Percentiles rank a stretch among this genome's conserved stretches.
phyloP scores from a whole-genome alignment of 2,888 invertebrate genomes.

The Anodontia alba region DNA sequence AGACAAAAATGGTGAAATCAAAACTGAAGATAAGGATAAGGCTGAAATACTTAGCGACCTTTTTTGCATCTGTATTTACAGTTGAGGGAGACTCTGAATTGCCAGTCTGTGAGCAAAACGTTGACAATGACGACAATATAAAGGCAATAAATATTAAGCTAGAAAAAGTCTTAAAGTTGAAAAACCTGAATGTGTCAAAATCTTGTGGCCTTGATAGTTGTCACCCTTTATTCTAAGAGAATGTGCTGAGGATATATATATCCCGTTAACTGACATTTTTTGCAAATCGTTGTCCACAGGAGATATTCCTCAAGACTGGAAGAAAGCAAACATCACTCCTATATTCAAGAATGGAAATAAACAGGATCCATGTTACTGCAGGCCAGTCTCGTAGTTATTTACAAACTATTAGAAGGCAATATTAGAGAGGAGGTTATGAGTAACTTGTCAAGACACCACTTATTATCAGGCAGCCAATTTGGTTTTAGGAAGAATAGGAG shows the following conservation, averaged over 20 bases:
- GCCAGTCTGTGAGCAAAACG: constrained; percentile 21
- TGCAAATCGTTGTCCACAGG: neutral
- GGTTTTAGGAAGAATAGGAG: too few relatives aligned
- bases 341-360: constrained; percentile 21
- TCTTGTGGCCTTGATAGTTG: constrained; percentile 15
- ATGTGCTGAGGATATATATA: neutral
- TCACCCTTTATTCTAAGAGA: constrained; percentile 20
- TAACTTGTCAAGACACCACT: neutral
- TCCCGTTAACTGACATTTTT: neutral
- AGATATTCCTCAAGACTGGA: constrained; percentile 12
- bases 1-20: neutral
- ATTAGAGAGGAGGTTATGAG: too few relatives aligned
- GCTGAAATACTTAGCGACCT: constrained; percentile 11
- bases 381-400: constrained; percentile 18
- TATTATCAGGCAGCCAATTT: neutral
- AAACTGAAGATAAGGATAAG: constrained; percentile 6
- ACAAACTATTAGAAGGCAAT: too few relatives aligned
- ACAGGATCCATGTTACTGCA: constrained; percentile 11
- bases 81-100: constrained; percentile 13
- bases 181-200: constrained; percentile 15
- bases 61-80: constrained; percentile 18
- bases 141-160: neutral
- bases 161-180: neutral
- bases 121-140: neutral
- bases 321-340: constrained; percentile 1